Base-by-base conservation (phyloP, 2,888 invertebrate genomes). In the Drosophila nr. medialis region DNA sequence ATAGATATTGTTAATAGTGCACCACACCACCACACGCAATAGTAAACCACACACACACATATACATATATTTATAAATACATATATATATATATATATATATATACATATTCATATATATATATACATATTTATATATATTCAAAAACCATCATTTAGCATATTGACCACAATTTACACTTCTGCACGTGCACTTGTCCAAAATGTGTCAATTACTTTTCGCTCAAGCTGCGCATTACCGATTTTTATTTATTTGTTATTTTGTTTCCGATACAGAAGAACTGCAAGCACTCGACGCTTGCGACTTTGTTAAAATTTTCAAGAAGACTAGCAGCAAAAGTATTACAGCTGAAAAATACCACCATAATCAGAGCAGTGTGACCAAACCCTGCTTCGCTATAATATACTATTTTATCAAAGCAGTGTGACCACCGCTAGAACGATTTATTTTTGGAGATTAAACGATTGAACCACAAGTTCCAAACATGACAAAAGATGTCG, bases 161-260 rank as follows among this genome's bases (percentile, higher is more conserved):
- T 32, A 61, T 61, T 51, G 32, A 56, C 27, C 70, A 55, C 55
- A 69, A 64, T 64, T 65, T 50, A 64, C 67, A 68, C 75, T 34
- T 75, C 13, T 56, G 49, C 48, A 70, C 76, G 69, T 76, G 76
- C 54, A 72, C 40, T 64, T 70, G 36, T 42, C 30, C 34, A 27
- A 78, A 65, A 65, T 75, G 62, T 72, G 75, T 67, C 59, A 66
- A 72, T 56, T 55, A 55, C 34, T 45, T 49, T 45, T 27, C 32
- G 55, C 58, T 51, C 10, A 62, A 54, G 64, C 55, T 70, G 58
- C 58, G 65, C 55, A 73, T 79, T 79, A 79, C 79, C 79, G 73
- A 70, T 76, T 76, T 76, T 61, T 60, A 60, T 77, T 64, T 79
- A 75, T 79, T 79, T 79, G 64, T 70, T 65, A 64, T 70, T 70